These are phyloP conservation scores for Cyprinodon brontotheroides DNA, from an alignment of 2,113 vertebrate genomes.

Conservation along the genomic window DNA sequence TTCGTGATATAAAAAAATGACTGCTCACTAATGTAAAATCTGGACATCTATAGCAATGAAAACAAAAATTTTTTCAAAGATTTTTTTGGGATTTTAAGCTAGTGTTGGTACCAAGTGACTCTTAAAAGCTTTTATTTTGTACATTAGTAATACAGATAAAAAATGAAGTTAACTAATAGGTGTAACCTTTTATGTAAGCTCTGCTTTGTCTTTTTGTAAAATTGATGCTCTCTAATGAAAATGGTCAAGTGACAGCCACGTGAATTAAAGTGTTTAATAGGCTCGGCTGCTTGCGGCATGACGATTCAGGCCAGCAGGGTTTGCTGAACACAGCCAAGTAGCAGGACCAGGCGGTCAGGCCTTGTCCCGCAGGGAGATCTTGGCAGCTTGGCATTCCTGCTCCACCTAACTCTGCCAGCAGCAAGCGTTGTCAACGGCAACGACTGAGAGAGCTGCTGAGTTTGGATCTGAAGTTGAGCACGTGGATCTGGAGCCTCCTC, in stretches of 20 bases:
- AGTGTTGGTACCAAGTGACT: background rate
- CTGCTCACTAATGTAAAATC: background rate
- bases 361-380: slow-evolving; percentile 46
- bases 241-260: background rate
- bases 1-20: background rate
- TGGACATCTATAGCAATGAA: background rate
- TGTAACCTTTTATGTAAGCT: background rate
- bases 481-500: slow-evolving; percentile 48
- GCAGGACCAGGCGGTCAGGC: slow-evolving; percentile 35
- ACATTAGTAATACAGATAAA: too few species aligned
- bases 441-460: slow-evolving; percentile 64
- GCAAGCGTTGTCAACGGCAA: slow-evolving; percentile 65
- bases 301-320: slow-evolving; percentile 27
- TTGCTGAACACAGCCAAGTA: slow-evolving; percentile 48
- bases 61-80: background rate
- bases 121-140: background rate
- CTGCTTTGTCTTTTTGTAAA: background rate
- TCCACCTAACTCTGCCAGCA: slow-evolving; percentile 46
- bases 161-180: background rate
- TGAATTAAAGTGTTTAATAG: slow-evolving; percentile 1
- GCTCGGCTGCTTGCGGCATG: slow-evolving; percentile 14
- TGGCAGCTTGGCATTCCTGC: slow-evolving; percentile 48
- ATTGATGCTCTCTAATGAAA: background rate
- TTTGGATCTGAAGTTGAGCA: slow-evolving; percentile 58
- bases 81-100: background rate